Evolutionary conservation across 2,888 invertebrate species (phyloP), one percentile per base, ranked within the genome.

Genomic region (Linyphia triangularis): DNA sequence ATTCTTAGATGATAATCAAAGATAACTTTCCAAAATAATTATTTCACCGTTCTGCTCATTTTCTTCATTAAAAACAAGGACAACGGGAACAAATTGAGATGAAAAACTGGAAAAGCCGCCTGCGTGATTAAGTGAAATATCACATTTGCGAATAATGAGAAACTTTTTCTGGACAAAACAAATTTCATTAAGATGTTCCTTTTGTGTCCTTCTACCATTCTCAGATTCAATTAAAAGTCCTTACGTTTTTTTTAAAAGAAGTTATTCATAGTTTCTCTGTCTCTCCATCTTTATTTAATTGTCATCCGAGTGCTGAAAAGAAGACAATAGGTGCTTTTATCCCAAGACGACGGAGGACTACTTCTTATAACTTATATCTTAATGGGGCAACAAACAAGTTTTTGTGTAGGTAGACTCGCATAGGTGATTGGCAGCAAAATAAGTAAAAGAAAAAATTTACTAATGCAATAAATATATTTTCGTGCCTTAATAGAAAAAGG

Each of bases 121-220:
- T 67, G 7, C n/a, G 9, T 67, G 30, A 33, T 67, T 67, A 33
- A 67, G n/a, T 33, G 22, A 37, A 30, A 67, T 37, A 33, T 67
- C 67, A 28, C 24, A 61, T 19, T n/a, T 67, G 67, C 33, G 33
- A 67, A 67, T 67, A 37, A 67, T 67, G 33, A 7, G 33, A 33
- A 0, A 3, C 19, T 67, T 19, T 67, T 65, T 67, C n/a, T 33
- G 2, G 30, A n/a, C 9, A 30, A 67, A n/a, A 37, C 33, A 67
- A 67, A 30, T 19, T 7, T 67, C 37, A 37, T 67, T 67, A 67
- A n/a, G 10, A 33, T 10, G 33, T 33, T 9, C 30, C 67, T 67
- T 33, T 67, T 67, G 33, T 67, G n/a, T 33, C 1, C 19, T 30
- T 67, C 33, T 16, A 33, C 5, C 30, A 19, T 16, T n/a, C 28